Conservation (phyloP, 2,888 invertebrate genomes). For the Lamproptera curius region DNA sequence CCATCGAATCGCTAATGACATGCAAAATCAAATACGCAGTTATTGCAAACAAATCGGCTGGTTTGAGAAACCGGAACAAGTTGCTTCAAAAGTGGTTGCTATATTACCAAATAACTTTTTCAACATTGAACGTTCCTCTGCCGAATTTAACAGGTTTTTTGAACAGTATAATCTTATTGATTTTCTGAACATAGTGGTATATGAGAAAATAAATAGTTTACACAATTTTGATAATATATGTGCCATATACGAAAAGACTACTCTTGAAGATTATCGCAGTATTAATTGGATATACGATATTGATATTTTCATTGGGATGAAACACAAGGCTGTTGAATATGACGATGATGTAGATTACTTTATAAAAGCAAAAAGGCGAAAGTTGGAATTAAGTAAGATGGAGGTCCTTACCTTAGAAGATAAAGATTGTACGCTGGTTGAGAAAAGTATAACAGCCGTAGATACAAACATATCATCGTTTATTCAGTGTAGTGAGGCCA, state of each 20-base stretch:
- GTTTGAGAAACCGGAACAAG: conserved; percentile 64
- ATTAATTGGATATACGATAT: conserved; percentile 79
- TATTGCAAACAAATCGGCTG: conserved; percentile 73
- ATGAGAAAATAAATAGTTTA: conserved; percentile 72
- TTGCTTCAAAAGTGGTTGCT: conserved; percentile 71
- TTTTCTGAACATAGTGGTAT: conserved; percentile 73
- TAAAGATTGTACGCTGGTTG: conserved; percentile 54
- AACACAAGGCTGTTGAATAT: conserved; percentile 55
- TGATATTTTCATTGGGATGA: conserved; percentile 45
- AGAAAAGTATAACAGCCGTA: conserved; percentile 51
- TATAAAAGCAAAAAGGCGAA: conserved; percentile 62
- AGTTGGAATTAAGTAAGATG: conserved; percentile 47
- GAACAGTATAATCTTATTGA: conserved; percentile 71
- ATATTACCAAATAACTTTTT: conserved; percentile 57
- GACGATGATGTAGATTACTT: conserved; percentile 58
- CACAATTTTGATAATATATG: conserved; percentile 63
- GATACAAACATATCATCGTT: conserved; percentile 52
- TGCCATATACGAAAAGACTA: conserved; percentile 78
- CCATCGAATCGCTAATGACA: conserved; percentile 52
- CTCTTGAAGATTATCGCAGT: conserved; percentile 70
- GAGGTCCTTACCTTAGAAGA: conserved; percentile 65
- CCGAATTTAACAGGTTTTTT: conserved; percentile 56
- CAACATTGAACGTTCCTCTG: conserved; percentile 49
- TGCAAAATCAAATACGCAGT: conserved; percentile 65
- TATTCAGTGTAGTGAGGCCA: conserved; percentile 52